Base-by-base conservation (phyloP, 2,113 vertebrate genomes). In the Noctilio leporinus region DNA sequence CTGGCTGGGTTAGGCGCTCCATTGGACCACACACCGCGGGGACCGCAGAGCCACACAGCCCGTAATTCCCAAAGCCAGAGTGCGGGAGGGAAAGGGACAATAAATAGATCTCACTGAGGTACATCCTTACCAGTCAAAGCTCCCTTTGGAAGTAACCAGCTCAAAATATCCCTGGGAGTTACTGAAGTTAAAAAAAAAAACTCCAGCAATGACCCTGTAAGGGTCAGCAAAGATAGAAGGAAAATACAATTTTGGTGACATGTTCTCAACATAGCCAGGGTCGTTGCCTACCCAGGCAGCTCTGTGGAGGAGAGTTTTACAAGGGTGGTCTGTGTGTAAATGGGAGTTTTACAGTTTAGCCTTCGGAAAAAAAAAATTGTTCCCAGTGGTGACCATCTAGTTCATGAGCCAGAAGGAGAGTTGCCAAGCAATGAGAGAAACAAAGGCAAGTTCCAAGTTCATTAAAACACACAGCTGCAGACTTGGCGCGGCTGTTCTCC, bases 361-460 rank as follows among this genome's bases (percentile, higher is more conserved):
- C 67, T 93, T 90, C 19, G n/a, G 72, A 95, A 88, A 85, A 38
- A 76, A 95, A 88, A 85, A 40, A 45, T 43, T 75, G 81, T 76
- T 95, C 96, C 95, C 96, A 93, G 85, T 3, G 93, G 93, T 94
- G 81, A 91, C 67, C 76, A 65, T 95, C 95, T n/a, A n/a, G n/a
- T n/a, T 97, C 81, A 69, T 5, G 84, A 93, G 95, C 86, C 85
- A 90, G 75, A 86, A 20, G 22, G 49, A 92, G 70, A 14, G 92
- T 97, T 97, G 89, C 97, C 22, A 91, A 82, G 97, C 93, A 93
- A 96, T 94, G 3, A 78, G 80, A 84, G 72, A 93, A 97, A 97
- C 97, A 97, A 85, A 94, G 95, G n/a, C 72, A 69, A 91, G 77
- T 95, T 95, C 75, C 86, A 70, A 94, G 95, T 94, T 96, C 95